phyloP scores from a whole-genome alignment of 2,888 invertebrate genomes.

The Timandra comae region DNA sequence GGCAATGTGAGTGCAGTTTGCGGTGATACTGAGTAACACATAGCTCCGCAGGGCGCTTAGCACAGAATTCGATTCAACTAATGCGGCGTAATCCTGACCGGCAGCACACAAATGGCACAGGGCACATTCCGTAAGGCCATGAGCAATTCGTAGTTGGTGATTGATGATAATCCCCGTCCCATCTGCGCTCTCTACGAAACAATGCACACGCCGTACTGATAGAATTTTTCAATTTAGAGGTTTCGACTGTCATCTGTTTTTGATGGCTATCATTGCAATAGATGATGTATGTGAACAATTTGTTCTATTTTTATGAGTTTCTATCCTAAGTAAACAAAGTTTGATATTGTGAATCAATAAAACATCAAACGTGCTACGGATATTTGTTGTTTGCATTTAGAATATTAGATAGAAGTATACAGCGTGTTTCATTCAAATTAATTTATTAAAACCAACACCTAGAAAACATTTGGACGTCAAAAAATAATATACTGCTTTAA shows the following conservation, averaged over 20 bases:
- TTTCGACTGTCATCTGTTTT: conserved; percentile 11
- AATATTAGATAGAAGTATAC: too few species aligned
- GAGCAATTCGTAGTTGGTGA: conserved; percentile 67
- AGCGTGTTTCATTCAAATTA: too few species aligned
- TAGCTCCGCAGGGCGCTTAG: conserved; percentile 66
- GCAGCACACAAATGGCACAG: conserved; percentile 59
- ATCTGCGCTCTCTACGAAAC: conserved; percentile 49
- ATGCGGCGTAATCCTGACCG: conserved; percentile 67
- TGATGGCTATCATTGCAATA: conserved; percentile 5
- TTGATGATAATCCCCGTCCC: conserved; percentile 65
- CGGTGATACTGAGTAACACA: conserved; percentile 44
- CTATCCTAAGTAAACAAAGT: too few species aligned
- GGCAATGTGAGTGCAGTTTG: conserved; percentile 36
- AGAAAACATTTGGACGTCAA: too few species aligned
- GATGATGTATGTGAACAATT: conserved; percentile 8
- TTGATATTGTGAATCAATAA: background rate
- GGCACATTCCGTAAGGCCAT: conserved; percentile 62
- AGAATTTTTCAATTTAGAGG: conserved; percentile 30
- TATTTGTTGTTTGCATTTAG: too few species aligned
- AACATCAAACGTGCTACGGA: too few species aligned
- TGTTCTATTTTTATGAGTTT: too few species aligned
- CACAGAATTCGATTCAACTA: conserved; percentile 72
- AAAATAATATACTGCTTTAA: too few species aligned
- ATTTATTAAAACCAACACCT: too few species aligned
- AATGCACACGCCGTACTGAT: conserved; percentile 36